Percentiles rank a stretch among this genome's conserved stretches.
Evolutionary conservation across 2,888 invertebrate species (phyloP).

Genomic region (Microchrysa polita): DNA sequence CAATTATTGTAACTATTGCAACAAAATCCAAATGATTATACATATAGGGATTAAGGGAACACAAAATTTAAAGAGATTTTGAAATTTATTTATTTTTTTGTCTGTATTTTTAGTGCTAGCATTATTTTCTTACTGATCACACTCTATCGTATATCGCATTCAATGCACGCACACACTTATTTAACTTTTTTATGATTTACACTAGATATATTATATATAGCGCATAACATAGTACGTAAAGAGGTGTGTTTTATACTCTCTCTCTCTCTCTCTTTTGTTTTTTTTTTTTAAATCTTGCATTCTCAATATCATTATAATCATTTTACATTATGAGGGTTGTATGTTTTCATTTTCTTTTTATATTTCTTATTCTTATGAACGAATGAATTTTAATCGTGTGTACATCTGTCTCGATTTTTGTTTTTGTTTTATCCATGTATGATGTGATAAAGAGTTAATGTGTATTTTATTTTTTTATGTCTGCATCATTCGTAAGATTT

Average conservation of each 20-base stretch:
- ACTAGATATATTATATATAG: constrained; percentile 23
- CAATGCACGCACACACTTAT: constrained; percentile 30
- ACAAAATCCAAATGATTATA: too few species aligned
- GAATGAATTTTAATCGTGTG: constrained; percentile 21
- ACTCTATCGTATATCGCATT: constrained; percentile 18
- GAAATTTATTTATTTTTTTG: not conserved
- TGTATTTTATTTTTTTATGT: too few species aligned
- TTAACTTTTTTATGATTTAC: constrained; percentile 33
- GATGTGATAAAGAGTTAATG: constrained; percentile 35
- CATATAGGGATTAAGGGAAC: not conserved
- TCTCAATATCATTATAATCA: constrained; percentile 26
- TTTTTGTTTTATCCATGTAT: constrained; percentile 24
- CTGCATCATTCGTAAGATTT: constrained; percentile 10
- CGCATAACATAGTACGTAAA: constrained; percentile 27
- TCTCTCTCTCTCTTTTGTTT: too few species aligned
- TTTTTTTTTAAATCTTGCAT: constrained; percentile 4
- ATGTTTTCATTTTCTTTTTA: constrained; percentile 17
- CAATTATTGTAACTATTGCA: too few species aligned
- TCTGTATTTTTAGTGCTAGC: not conserved
- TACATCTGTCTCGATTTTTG: constrained; percentile 11
- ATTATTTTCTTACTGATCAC: constrained; percentile 4
- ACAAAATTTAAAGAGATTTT: not conserved
- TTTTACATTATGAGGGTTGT: constrained; percentile 40
- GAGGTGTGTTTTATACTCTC: too few species aligned
- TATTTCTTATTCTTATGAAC: constrained; percentile 28